phyloP scores from a whole-genome alignment of 37 sponge, comb jelly and placozoan species.

The Hormiphora californensis region DNA sequence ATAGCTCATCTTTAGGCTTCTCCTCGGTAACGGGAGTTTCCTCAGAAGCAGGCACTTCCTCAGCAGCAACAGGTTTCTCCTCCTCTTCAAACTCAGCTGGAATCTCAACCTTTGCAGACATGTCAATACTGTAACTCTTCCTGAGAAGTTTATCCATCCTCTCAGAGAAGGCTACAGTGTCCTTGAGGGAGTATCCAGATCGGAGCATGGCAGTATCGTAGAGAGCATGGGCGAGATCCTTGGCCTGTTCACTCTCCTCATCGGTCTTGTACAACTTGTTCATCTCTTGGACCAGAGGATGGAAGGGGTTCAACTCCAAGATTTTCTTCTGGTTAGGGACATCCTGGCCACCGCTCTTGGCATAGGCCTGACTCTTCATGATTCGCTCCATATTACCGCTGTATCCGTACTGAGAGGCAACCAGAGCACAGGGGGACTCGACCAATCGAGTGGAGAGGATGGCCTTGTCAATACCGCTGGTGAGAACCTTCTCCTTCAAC shows the following conservation, averaged over 20 bases:
- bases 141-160: conserved; percentile 92
- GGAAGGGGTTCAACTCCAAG: conserved; percentile 91
- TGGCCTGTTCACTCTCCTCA: conserved; percentile 60
- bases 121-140: conserved; percentile 74
- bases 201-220: conserved; percentile 86
- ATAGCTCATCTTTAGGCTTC: not conserved
- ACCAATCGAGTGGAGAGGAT: conserved; percentile 83
- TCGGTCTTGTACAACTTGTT: conserved; percentile 56
- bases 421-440: conserved; percentile 93
- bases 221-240: conserved; percentile 76
- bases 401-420: conserved; percentile 90
- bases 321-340: conserved; percentile 87
- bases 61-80: not conserved
- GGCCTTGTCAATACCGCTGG: conserved; percentile 82
- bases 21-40: not conserved
- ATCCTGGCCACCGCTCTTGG: conserved; percentile 56
- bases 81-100: conserved; percentile 27
- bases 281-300: conserved; percentile 86
- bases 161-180: conserved; percentile 78
- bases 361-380: conserved; percentile 91
- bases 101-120: conserved; percentile 61
- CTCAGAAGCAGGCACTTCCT: not conserved
- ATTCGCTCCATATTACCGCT: conserved; percentile 98
- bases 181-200: conserved; percentile 78
- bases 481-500: conserved; percentile 84